Evolutionary conservation across 2,888 invertebrate species (phyloP), one percentile per base, ranked within the genome.

Genomic region (Leucania comma): DNA sequence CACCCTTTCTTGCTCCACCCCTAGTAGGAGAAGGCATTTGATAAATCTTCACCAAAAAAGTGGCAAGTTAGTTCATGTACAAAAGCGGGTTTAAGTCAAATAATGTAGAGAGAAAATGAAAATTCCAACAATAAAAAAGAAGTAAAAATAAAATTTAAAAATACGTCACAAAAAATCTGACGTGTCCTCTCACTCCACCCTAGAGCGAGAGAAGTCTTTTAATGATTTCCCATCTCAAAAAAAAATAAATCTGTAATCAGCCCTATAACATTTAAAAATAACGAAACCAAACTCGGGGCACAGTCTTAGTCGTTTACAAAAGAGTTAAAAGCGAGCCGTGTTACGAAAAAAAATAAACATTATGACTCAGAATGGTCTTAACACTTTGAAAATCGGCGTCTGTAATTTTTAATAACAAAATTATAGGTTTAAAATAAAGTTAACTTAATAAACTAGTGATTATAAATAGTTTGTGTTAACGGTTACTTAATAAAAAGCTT

Each of bases 391-490:
- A 86, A 87, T 85, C 84, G 77, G 79, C 82, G 85, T 84, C 86
- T 85, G 85, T 86, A 85, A 85, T 86, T 87, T 88, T 89, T 89
- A 89, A 89, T 89, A 88, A 87, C 87, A 84, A 90, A 90, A 89
- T 89, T 89, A 89, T 86, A 82, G 86, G 87, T 86, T 86, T 12
- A 54, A 38, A 71, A 68, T 60, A 46, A 71, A 80, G 72, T 80
- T 68, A 75, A 72, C 64, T 74, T 75, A 79, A 80, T 77, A 80
- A 71, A 80, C 70, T 51, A 51, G 51, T 77, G 62, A 77, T 81
- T 71, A 77, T 80, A 71, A 75, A 70, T 79, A 80, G 73, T 73
- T 80, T 68, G 62, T 62, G 46, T 58, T 66, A 51, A 56, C 66
- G 50, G 67, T 67, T 35, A 50, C 48, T 74, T 77, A 70, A 65